These are phyloP conservation scores for Takifugu ocellatus DNA, from an alignment of 2,797 vertebrate species.

Conservation along the genomic window DNA sequence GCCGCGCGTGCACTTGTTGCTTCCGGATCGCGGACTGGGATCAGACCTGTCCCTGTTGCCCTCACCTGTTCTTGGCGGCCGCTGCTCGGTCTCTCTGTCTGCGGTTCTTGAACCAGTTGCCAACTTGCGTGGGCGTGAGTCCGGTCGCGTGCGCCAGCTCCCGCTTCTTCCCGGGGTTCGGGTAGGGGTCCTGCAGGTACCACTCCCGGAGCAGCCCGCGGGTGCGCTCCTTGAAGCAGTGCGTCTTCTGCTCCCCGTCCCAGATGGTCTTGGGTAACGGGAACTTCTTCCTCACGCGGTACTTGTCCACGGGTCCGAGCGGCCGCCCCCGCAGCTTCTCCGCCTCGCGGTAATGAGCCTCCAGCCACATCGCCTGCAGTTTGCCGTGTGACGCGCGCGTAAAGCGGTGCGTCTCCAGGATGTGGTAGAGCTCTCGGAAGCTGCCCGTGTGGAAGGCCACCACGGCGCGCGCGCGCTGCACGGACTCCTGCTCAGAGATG, in stretches of 20 bases:
- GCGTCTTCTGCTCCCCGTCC: conserved; percentile 98
- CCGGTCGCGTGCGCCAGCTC: conserved; percentile 97
- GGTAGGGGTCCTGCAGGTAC: conserved; percentile 98
- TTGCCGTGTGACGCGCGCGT: conserved; percentile 96
- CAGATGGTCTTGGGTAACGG: conserved; percentile 96
- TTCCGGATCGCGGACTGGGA: too few species aligned
- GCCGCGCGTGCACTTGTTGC: neutral
- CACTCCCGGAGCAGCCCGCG: conserved; percentile 94
- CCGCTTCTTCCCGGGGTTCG: conserved; percentile 96
- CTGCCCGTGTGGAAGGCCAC: conserved; percentile 96
- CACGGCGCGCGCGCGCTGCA: conserved; percentile 92
- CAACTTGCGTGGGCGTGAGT: conserved; percentile 95
- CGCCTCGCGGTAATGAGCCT: conserved; percentile 96
- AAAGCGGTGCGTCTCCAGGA: conserved; percentile 96
- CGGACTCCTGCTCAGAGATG: conserved; percentile 96
- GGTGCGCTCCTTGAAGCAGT: conserved; percentile 98
- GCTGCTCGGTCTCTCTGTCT: conserved; percentile 94
- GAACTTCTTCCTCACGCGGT: conserved; percentile 98
- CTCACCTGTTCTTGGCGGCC: conserved; percentile 93
- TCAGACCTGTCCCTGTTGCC: too few species aligned
- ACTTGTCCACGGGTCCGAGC: conserved; percentile 96
- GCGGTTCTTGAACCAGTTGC: conserved; percentile 99
- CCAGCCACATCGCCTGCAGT: conserved; percentile 98
- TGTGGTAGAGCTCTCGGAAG: conserved; percentile 94
- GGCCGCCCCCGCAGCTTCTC: conserved; percentile 93